Percentiles rank a stretch among this genome's conserved stretches.
Conservation (phyloP, 2,888 invertebrate species). For the Theristus sp. region DNA sequence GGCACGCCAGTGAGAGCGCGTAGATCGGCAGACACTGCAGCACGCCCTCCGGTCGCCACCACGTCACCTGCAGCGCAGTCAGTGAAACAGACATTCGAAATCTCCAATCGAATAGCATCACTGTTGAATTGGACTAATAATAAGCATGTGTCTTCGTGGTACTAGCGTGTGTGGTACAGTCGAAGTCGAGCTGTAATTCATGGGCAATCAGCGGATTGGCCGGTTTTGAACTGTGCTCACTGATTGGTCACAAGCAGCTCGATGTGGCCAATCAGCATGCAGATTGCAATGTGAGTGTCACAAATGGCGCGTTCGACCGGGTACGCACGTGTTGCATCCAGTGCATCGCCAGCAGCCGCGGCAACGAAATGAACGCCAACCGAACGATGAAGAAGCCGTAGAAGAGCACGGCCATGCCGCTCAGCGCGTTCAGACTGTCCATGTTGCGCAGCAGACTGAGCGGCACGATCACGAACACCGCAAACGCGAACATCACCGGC, state of each 20-base stretch:
- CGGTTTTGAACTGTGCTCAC: no score
- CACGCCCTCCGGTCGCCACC: constrained; percentile 51
- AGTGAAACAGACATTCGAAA: not conserved
- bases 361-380: constrained; percentile 15
- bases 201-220: no score
- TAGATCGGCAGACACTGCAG: constrained; percentile 84
- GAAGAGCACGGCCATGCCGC: constrained; percentile 51
- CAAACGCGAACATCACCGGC: not conserved
- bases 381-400: constrained; percentile 53
- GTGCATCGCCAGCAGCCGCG: constrained; percentile 13
- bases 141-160: no score
- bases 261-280: no score
- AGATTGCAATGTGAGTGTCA: no score
- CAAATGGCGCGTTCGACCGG: no score
- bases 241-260: no score
- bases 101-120: no score
- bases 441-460: constrained; percentile 70
- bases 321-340: no score
- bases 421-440: constrained; percentile 54
- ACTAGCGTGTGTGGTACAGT: no score
- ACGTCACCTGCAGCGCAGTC: not conserved
- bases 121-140: not conserved
- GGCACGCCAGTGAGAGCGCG: constrained; percentile 87
- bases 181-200: no score
- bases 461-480: constrained; percentile 53